Evolutionary conservation across 2,113 vertebrate genomes (phyloP).

Genomic region (Mirza zaza): DNA sequence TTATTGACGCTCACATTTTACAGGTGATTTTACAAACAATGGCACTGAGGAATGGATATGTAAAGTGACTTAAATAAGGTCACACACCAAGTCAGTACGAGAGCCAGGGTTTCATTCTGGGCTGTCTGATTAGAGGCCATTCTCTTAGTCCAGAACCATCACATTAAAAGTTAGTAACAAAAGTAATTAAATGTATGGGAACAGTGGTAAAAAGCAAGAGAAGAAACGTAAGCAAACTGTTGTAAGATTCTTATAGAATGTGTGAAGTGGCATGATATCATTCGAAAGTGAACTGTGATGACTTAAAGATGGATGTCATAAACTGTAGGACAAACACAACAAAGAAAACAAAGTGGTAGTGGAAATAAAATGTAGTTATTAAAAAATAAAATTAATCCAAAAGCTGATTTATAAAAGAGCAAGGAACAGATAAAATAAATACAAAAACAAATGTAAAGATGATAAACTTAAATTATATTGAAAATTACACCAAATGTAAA

Average conservation of each 20-base stretch:
- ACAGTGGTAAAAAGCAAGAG: not conserved
- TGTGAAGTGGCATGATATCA: not conserved
- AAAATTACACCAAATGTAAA: conserved; percentile 38
- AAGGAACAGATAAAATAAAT: not conserved
- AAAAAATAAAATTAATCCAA: not conserved
- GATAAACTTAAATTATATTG: not conserved
- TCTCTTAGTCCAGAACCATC: not conserved
- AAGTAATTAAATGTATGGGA: not conserved
- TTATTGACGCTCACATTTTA: not conserved
- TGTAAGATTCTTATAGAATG: not conserved
- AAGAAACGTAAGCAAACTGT: not conserved
- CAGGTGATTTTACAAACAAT: not conserved
- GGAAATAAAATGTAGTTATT: not conserved
- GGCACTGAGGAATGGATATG: not conserved
- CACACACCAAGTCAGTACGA: not conserved
- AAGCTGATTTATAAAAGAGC: not conserved
- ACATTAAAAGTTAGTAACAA: not conserved
- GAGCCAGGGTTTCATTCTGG: not conserved
- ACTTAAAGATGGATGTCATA: not conserved
- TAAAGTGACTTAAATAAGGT: not conserved
- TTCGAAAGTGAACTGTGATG: not conserved
- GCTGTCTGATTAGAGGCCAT: not conserved
- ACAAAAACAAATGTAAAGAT: not conserved
- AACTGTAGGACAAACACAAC: not conserved
- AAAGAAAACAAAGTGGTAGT: not conserved